A percentile compares a stretch with the other conserved stretches of the same genome.
Conservation (phyloP, 2,113 vertebrate species). For the Nerophis lumbriciformis region DNA sequence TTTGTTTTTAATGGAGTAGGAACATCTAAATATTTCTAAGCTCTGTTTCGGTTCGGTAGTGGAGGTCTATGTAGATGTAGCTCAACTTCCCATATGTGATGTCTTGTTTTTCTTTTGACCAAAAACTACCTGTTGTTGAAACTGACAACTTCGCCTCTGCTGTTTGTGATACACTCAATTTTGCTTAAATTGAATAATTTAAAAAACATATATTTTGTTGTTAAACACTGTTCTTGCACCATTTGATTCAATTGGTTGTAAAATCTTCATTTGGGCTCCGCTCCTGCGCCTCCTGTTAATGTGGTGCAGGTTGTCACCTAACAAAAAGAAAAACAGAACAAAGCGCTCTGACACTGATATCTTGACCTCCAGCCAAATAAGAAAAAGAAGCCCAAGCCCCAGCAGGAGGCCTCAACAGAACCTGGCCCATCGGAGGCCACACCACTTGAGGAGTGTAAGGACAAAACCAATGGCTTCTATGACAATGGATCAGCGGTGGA, state of each 20-base stretch:
- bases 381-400: slow-evolving; percentile 90
- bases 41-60: too few relatives aligned
- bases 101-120: too few relatives aligned
- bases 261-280: neutral
- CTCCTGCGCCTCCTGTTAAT: neutral
- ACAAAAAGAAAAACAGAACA: neutral
- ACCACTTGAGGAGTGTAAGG: slow-evolving; percentile 65
- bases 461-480: slow-evolving; percentile 84
- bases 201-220: neutral
- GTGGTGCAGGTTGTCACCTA: neutral
- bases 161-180: too few relatives aligned
- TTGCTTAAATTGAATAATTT: too few relatives aligned
- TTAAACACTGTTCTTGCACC: neutral
- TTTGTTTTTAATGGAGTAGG: too few relatives aligned
- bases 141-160: too few relatives aligned
- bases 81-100: too few relatives aligned
- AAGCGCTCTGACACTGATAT: slow-evolving; percentile 19
- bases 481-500: slow-evolving; percentile 81
- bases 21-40: too few relatives aligned
- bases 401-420: slow-evolving; percentile 66
- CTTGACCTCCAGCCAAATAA: slow-evolving; percentile 80
- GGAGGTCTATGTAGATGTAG: too few relatives aligned
- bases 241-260: neutral
- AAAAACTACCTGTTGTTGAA: too few relatives aligned
- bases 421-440: slow-evolving; percentile 44